Evolutionary conservation across 2,797 vertebrate genomes (phyloP).

Genomic region (Enteromius thamalakanensis): DNA sequence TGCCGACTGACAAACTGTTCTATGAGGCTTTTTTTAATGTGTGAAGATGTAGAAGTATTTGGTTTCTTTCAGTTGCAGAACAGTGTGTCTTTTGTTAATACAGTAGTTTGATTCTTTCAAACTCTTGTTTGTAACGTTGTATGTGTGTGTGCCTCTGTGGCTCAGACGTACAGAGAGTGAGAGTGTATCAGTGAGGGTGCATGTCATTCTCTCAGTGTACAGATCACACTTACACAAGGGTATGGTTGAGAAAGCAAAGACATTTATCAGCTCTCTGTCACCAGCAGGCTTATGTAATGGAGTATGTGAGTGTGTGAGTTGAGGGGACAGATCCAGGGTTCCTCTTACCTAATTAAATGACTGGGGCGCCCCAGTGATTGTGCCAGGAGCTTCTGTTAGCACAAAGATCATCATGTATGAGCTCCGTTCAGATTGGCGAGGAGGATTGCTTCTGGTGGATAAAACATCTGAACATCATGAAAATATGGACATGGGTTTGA

Average conservation of each 20-base stretch:
- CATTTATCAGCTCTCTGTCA: constrained; percentile 9
- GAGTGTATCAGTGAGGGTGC: neutral
- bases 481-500: neutral
- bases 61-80: constrained; percentile 6
- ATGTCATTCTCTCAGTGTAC: constrained; percentile 8
- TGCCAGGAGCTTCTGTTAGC: neutral
- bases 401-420: neutral
- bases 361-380: neutral
- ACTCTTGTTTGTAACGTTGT: neutral
- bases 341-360: constrained; percentile 18
- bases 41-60: constrained; percentile 7
- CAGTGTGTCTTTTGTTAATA: neutral
- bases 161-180: neutral
- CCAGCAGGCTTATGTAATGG: constrained; percentile 25
- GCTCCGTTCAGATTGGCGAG: neutral
- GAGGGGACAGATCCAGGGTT: constrained; percentile 23
- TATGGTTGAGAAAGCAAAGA: constrained; percentile 10
- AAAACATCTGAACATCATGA: neutral
- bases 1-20: neutral
- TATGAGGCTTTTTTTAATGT: neutral
- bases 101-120: neutral
- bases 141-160: constrained; percentile 21
- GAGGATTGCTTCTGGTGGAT: neutral
- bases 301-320: neutral
- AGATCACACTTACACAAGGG: constrained; percentile 19